These are phyloP conservation scores for Thecophora atra DNA, from an alignment of 2,888 invertebrate genomes.

Conservation along the genomic window DNA sequence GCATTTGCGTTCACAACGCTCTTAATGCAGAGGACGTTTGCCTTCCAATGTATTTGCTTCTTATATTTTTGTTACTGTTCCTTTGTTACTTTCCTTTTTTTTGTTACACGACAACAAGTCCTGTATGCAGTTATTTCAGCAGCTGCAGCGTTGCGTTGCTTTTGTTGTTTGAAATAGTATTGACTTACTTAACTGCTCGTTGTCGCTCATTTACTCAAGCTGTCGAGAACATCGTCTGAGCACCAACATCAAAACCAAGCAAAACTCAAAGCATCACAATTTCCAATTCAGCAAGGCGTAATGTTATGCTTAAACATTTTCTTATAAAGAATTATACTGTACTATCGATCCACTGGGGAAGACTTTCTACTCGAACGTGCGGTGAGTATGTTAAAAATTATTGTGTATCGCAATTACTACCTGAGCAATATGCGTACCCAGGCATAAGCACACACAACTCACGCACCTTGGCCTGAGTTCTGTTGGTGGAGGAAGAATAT, in stretches of 20 bases:
- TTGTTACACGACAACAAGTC: no score
- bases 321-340: slow-evolving; percentile 12
- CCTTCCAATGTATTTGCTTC: not conserved
- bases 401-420: slow-evolving; percentile 25
- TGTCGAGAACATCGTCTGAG: not conserved
- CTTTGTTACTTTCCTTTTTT: slow-evolving; percentile 3
- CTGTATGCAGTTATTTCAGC: slow-evolving; percentile 37
- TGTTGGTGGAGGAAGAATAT: not conserved
- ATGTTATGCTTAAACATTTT: slow-evolving; percentile 30
- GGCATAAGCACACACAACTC: no score
- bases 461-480: not conserved
- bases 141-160: slow-evolving; percentile 37
- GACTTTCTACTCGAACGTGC: slow-evolving; percentile 10
- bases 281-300: slow-evolving; percentile 31
- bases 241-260: slow-evolving; percentile 12
- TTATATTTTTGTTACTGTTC: not conserved
- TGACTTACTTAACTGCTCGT: slow-evolving; percentile 16
- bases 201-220: not conserved
- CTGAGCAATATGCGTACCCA: slow-evolving; percentile 11
- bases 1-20: no score
- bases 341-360: not conserved
- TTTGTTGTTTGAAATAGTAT: slow-evolving; percentile 18
- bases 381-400: slow-evolving; percentile 22
- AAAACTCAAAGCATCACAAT: slow-evolving; percentile 33
- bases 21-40: no score